A percentile compares a stretch with the other conserved stretches of the same genome.
Conservation (phyloP, 2,113 vertebrate species). For the Brachypodius melanocephalos region DNA sequence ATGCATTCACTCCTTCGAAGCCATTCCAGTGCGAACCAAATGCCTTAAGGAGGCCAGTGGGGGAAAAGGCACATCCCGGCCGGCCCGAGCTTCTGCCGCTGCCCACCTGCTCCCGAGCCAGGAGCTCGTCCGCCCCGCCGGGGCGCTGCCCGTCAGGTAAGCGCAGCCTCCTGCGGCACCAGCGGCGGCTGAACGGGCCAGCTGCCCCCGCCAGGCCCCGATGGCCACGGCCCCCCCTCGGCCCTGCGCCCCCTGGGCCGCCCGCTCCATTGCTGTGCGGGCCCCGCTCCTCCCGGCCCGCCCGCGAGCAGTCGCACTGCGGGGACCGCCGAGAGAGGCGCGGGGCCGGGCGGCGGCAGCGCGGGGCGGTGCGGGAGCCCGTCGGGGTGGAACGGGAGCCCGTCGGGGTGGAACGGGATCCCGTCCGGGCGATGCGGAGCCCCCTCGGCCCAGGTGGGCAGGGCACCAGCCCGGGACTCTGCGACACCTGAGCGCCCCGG, state of each 20-base stretch:
- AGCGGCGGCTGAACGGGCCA: neutral
- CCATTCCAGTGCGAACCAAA: conserved; percentile 26
- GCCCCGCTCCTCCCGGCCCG: neutral
- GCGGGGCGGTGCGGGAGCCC: too few species aligned
- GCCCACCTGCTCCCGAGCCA: neutral
- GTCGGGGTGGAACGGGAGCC: too few species aligned
- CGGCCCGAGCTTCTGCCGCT: neutral
- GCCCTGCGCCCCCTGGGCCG: neutral
- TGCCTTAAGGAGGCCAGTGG: neutral
- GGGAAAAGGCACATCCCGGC: neutral
- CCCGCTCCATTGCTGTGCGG: neutral
- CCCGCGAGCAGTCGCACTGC: neutral
- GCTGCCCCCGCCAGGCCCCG: too few species aligned
- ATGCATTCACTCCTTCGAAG: conserved; percentile 8
- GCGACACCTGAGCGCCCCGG: neutral
- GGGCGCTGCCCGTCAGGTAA: neutral
- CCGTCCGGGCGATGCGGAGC: neutral
- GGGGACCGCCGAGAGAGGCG: neutral
- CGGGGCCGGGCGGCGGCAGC: neutral
- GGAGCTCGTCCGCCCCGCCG: neutral
- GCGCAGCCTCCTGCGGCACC: neutral
- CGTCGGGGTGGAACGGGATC: neutral
- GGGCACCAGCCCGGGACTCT: neutral
- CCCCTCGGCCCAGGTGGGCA: neutral
- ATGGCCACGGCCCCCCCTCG: too few species aligned